A percentile compares a stretch with the other conserved stretches of the same genome.
These are phyloP conservation scores for Anguilla japonica DNA, from an alignment of 2,113 vertebrate species.

Conservation along the genomic window DNA sequence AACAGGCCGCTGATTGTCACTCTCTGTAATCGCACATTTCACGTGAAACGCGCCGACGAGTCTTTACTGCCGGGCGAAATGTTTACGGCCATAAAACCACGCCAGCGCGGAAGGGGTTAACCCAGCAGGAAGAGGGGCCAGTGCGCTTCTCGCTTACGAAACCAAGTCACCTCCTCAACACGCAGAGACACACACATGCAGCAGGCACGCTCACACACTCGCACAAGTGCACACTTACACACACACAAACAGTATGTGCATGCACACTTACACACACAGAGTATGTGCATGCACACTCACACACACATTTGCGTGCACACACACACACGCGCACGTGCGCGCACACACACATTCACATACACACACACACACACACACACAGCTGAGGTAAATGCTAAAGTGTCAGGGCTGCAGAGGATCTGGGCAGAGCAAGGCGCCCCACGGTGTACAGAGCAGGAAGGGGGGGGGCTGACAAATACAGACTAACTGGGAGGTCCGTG, in stretches of 20 bases:
- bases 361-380: background rate
- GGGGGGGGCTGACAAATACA: background rate
- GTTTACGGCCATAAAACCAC: too few species aligned
- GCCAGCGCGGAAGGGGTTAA: too few species aligned
- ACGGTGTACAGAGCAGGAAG: too few species aligned
- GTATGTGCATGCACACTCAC: background rate
- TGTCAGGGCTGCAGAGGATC: constrained; percentile 18
- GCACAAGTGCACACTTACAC: background rate
- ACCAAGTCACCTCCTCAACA: too few species aligned
- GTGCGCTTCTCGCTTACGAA: too few species aligned
- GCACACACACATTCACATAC: background rate
- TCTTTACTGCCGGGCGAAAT: too few species aligned
- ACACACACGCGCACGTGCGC: too few species aligned
- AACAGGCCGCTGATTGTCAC: too few species aligned
- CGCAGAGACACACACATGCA: too few species aligned
- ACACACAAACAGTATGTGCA: background rate
- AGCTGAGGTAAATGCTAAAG: constrained; percentile 31
- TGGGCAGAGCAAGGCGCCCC: constrained; percentile 28
- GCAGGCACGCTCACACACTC: background rate
- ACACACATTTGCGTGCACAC: too few species aligned
- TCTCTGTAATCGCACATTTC: too few species aligned
- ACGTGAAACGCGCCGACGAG: too few species aligned
- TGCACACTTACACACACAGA: background rate
- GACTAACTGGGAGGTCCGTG: background rate
- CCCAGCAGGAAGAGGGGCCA: background rate